phyloP scores from a whole-genome alignment of 2,113 vertebrate species.

The Chinchilla lanigera region DNA sequence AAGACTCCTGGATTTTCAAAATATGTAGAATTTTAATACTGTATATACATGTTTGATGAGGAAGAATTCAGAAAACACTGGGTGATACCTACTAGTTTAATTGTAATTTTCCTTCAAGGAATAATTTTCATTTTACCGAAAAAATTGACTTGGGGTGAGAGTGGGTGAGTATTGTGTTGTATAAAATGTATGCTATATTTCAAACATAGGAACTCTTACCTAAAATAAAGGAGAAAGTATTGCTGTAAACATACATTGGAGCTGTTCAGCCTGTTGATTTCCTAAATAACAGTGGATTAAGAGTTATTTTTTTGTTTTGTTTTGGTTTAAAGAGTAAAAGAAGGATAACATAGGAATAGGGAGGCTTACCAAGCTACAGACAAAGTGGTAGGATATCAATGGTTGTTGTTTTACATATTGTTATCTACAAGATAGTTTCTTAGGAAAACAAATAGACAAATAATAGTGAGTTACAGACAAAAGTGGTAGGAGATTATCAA shows the following conservation, averaged over 20 bases:
- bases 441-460: too few species aligned
- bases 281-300: neutral
- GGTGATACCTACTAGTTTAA: neutral
- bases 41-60: neutral
- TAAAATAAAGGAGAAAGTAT: neutral
- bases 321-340: too few species aligned
- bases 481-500: too few species aligned
- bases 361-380: too few species aligned
- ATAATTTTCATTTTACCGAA: neutral
- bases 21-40: neutral
- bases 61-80: neutral
- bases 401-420: too few species aligned
- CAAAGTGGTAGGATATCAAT: too few species aligned
- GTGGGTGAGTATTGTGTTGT: neutral
- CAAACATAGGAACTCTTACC: neutral
- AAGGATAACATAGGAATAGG: too few species aligned
- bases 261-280: neutral
- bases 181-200: neutral
- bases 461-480: too few species aligned
- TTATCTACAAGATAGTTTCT: too few species aligned
- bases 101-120: slow-evolving; percentile 15
- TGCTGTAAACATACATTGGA: neutral
- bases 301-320: neutral
- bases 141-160: neutral
- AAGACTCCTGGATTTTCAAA: neutral